phyloP scores from a whole-genome alignment of 2,888 invertebrate species.

The Dryocosmus kuriphilus region DNA sequence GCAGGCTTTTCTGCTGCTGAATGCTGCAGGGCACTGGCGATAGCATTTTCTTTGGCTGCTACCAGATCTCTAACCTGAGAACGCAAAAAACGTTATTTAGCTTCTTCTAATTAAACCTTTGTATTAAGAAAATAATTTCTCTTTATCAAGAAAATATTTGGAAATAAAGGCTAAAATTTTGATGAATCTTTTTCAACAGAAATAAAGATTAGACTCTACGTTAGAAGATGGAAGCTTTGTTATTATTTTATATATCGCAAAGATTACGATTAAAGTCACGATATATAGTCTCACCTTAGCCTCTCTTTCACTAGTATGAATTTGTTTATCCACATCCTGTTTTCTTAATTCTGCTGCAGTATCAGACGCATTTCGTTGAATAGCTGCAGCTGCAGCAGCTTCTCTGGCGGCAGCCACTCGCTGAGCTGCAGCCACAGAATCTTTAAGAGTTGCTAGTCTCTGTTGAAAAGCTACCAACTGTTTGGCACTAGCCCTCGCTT shows the following conservation, averaged over 20 bases:
- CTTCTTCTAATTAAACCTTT: conserved; percentile 5
- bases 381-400: conserved; percentile 85
- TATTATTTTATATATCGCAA: too few species aligned
- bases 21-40: conserved; percentile 71
- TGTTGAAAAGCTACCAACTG: conserved; percentile 82
- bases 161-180: too few species aligned
- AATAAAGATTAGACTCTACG: too few species aligned
- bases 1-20: conserved; percentile 64
- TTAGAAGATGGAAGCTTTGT: too few species aligned
- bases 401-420: conserved; percentile 86
- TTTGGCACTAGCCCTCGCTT: conserved; percentile 79
- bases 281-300: conserved; percentile 66
- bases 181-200: too few species aligned
- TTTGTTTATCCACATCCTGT: conserved; percentile 76
- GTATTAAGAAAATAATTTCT: too few species aligned
- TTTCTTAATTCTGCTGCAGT: conserved; percentile 86
- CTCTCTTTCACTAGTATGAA: conserved; percentile 72
- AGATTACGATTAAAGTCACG: too few species aligned
- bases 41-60: conserved; percentile 74
- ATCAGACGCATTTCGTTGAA: conserved; percentile 84
- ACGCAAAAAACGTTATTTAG: conserved; percentile 36
- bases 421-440: conserved; percentile 85
- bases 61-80: conserved; percentile 70
- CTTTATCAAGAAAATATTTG: too few species aligned
- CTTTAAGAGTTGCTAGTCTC: conserved; percentile 84